Conservation (phyloP, 2,113 vertebrate genomes). For the Pelvicachromis taeniatus region DNA sequence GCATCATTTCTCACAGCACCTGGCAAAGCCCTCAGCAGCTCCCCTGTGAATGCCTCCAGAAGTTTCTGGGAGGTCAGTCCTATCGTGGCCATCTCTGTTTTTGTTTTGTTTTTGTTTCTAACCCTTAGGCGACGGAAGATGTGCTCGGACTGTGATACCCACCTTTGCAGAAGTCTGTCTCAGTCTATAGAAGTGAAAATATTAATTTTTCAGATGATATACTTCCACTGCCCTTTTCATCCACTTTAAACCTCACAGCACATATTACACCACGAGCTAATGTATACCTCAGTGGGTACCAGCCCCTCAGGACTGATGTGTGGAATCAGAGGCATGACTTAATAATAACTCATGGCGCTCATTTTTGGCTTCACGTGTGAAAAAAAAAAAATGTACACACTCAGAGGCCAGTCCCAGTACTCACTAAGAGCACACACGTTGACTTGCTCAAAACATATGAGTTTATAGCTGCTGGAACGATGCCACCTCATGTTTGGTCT, state of each 20-base stretch:
- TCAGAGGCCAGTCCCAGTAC: not conserved
- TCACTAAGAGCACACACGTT: not conserved
- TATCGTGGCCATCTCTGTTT: not conserved
- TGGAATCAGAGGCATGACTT: not conserved
- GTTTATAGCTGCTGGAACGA: constrained; percentile 3
- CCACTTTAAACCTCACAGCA: not conserved
- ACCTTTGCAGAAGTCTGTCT: constrained; percentile 9
- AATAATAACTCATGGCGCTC: constrained; percentile 22
- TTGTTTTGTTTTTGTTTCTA: not conserved
- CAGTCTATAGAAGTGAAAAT: not conserved
- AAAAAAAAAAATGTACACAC: not conserved
- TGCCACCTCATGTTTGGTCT: constrained; percentile 23
- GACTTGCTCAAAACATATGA: constrained; percentile 10
- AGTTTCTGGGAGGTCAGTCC: constrained; percentile 27
- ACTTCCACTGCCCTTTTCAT: not conserved
- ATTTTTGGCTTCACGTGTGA: constrained; percentile 7
- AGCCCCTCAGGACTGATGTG: constrained; percentile 2
- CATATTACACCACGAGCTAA: constrained; percentile 1
- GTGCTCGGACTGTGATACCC: not conserved
- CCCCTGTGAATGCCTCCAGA: constrained; percentile 13
- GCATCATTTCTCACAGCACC: constrained; percentile 30
- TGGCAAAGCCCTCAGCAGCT: constrained; percentile 19
- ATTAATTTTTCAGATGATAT: constrained; percentile 14
- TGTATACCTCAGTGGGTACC: not conserved
- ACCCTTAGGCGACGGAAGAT: constrained; percentile 8